Conservation (phyloP, 37 sponge, comb jelly and placozoan genomes). For the Crambe crambe region DNA sequence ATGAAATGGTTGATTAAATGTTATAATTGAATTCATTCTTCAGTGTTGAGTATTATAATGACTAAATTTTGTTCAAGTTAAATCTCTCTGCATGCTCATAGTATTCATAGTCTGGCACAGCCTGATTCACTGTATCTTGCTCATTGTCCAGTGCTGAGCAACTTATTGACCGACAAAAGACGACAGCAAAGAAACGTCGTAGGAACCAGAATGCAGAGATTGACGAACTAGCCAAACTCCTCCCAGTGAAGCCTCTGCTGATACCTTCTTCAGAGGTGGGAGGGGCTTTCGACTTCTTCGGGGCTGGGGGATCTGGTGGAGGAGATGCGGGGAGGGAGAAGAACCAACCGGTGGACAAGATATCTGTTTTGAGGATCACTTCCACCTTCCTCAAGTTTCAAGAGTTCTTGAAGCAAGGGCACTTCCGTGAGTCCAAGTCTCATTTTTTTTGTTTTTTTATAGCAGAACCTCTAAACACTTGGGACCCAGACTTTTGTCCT, state of each 20-base stretch:
- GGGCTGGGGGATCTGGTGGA: background rate
- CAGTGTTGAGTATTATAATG: background rate
- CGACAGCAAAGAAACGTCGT: slow-evolving; percentile 31
- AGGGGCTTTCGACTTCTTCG: background rate
- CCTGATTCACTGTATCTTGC: too few species aligned
- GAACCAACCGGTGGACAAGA: slow-evolving; percentile 52
- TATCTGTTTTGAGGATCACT: slow-evolving; percentile 62
- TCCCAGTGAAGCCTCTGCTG: background rate
- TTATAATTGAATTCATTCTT: background rate
- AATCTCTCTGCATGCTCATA: too few species aligned
- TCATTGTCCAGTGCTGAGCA: slow-evolving; percentile 33
- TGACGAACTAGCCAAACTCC: slow-evolving; percentile 28
- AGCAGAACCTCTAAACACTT: background rate
- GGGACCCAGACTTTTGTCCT: too few species aligned
- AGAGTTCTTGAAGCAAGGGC: slow-evolving; percentile 25
- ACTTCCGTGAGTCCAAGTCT: background rate
- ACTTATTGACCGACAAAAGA: slow-evolving; percentile 6
- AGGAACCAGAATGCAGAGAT: slow-evolving; percentile 62
- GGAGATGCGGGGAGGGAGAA: background rate
- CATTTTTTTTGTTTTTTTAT: background rate
- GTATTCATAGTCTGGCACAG: too few species aligned
- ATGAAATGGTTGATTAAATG: background rate
- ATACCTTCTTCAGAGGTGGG: background rate
- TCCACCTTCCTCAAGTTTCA: slow-evolving; percentile 62
- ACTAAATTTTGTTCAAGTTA: too few species aligned